Percentiles rank a stretch among this genome's conserved stretches.
phyloP scores from a whole-genome alignment of 2,888 invertebrate species.

The Apotomis turbidana region DNA sequence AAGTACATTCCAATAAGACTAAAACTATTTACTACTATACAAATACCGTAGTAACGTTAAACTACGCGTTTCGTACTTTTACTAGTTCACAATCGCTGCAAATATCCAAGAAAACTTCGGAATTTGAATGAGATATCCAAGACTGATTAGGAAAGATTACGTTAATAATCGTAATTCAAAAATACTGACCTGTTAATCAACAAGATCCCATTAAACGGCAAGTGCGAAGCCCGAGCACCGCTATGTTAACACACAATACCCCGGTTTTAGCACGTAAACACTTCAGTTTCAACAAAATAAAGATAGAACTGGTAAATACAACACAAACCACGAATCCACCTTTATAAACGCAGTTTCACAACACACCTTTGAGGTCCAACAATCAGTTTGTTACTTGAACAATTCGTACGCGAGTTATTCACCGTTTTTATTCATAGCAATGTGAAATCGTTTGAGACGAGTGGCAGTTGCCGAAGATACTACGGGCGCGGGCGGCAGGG shows the following conservation, averaged over 20 bases:
- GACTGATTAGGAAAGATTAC: neutral
- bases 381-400: slow-evolving; percentile 62
- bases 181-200: slow-evolving; percentile 74
- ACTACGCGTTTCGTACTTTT: slow-evolving; percentile 12
- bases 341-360: slow-evolving; percentile 68
- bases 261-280: slow-evolving; percentile 77
- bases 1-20: slow-evolving; percentile 61
- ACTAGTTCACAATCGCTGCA: neutral
- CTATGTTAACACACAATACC: slow-evolving; percentile 61
- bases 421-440: slow-evolving; percentile 78
- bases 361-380: slow-evolving; percentile 62
- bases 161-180: slow-evolving; percentile 2
- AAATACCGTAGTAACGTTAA: slow-evolving; percentile 41
- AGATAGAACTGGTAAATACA: slow-evolving; percentile 75
- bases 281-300: slow-evolving; percentile 72
- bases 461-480: slow-evolving; percentile 66
- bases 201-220: slow-evolving; percentile 81
- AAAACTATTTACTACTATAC: slow-evolving; percentile 48
- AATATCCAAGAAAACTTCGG: neutral
- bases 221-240: slow-evolving; percentile 65
- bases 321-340: slow-evolving; percentile 73
- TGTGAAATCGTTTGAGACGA: slow-evolving; percentile 74
- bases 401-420: slow-evolving; percentile 61
- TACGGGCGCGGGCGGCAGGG: slow-evolving; percentile 66
- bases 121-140: slow-evolving; percentile 4